Conservation (phyloP, 2,113 vertebrate genomes). For the Picathartes gymnocephalus region DNA sequence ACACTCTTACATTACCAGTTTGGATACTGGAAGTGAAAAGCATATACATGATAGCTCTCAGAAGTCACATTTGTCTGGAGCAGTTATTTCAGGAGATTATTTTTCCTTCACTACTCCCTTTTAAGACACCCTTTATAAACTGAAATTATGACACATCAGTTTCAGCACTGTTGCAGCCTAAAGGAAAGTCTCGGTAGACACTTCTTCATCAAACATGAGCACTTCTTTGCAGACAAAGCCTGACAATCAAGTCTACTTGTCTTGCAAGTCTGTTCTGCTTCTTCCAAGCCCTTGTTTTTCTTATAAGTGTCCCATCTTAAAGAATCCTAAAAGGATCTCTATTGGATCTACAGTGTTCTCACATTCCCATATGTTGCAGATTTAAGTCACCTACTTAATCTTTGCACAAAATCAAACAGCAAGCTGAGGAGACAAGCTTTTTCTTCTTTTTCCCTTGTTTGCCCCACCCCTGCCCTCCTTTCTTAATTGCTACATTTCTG, state of each 20-base stretch:
- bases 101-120: neutral
- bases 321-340: neutral
- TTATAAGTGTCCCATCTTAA: neutral
- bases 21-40: neutral
- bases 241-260: neutral
- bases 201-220: neutral
- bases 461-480: accelerated
- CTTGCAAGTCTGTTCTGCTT: neutral
- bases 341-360: neutral
- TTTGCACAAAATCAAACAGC: neutral
- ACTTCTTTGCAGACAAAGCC: neutral
- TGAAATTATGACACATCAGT: neutral
- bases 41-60: neutral
- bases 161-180: neutral
- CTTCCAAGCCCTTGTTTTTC: neutral
- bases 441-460: no score
- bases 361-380: neutral
- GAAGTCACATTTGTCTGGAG: neutral
- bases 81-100: neutral
- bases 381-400: neutral
- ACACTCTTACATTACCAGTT: neutral
- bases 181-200: neutral
- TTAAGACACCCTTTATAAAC: neutral
- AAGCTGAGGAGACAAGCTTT: neutral
- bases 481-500: neutral